Conservation (phyloP, 1,140 invertebrate genomes). For the Lasioglossum albipes region DNA sequence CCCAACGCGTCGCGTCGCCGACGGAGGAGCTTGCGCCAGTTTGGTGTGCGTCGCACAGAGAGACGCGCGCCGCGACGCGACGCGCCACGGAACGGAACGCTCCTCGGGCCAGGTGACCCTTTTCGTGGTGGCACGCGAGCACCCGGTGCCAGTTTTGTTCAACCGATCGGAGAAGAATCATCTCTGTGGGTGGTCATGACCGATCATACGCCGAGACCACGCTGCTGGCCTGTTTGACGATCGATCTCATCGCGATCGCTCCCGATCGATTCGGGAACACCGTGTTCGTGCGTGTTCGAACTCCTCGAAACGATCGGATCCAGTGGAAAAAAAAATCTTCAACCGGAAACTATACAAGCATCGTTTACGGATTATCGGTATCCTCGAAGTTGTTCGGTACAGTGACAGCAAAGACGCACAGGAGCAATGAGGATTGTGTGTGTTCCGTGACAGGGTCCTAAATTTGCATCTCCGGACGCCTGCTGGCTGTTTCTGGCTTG, state of each 20-base stretch:
- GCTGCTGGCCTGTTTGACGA: background rate
- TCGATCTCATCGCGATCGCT: background rate
- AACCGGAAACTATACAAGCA: too few relatives aligned
- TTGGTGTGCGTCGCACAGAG: slow-evolving; percentile 28
- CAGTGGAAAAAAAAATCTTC: too few relatives aligned
- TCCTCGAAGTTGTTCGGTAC: too few relatives aligned
- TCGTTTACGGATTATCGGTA: background rate
- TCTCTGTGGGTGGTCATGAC: background rate
- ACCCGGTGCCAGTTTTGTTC: slow-evolving; percentile 34
- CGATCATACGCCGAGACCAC: background rate
- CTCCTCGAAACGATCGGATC: too few relatives aligned
- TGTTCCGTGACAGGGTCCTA: background rate
- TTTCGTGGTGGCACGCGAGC: slow-evolving; percentile 13
- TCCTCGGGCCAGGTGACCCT: background rate
- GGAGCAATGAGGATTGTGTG: background rate
- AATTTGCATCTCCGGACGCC: background rate
- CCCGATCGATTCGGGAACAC: background rate
- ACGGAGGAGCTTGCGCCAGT: slow-evolving; percentile 46
- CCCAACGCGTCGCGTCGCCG: background rate
- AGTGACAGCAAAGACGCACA: background rate
- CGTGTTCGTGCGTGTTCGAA: background rate
- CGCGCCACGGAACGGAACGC: slow-evolving; percentile 5
- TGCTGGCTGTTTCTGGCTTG: too few relatives aligned
- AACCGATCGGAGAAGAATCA: slow-evolving; percentile 20
- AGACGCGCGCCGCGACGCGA: slow-evolving; percentile 35